Base-by-base conservation (phyloP, 2,113 vertebrate genomes). In the Merops nubicus region DNA sequence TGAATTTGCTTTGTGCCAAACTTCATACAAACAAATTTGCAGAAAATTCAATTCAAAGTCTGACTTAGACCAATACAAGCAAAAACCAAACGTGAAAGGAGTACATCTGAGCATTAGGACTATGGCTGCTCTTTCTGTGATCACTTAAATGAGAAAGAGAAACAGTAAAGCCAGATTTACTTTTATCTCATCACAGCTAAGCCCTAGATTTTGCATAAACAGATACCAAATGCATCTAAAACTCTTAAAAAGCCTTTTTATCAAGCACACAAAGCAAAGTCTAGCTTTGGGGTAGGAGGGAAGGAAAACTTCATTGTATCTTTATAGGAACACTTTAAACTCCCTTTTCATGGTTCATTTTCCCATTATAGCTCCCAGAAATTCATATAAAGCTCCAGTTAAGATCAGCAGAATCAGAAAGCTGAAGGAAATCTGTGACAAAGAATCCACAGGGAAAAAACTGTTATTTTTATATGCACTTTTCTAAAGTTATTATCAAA, bases 11-110 rank as follows among this genome's bases (percentile, higher is more conserved):
- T 65, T 69, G 36, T 95, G 93, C 80, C 77, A 89, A 73, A 85
- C 62, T 85, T 89, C n/a, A 62, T 76, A 64, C 48, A 89, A 89
- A 79, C 53, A 96, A 93, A 96, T 79, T 78, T 88, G 69, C 87
- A 96, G 94, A 94, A 94, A 96, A 95, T 82, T 69, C 21, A 42
- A 72, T 87, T 95, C 69, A 57, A 88, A 85, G 87, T 64, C 87
- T 42, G 36, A 75, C 80, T 91, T 82, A 70, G 3, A 1, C 51
- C 42, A 53, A 69, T 33, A 65, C 1, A 4, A 90, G 57, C 14
- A 23, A 79, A 80, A 60, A 22, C 4, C n/a, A 40, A 83, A 79
- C 0, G 3, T 45, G 40, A 73, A 83, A 62, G 36, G 9, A 56
- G 36, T 9, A 12, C 14, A 6, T 64, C 21, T 64, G 62, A 93